Evolutionary conservation across 2,113 vertebrate species (phyloP), one percentile per base, ranked within the genome.

Genomic region (Catharus fuscescens): DNA sequence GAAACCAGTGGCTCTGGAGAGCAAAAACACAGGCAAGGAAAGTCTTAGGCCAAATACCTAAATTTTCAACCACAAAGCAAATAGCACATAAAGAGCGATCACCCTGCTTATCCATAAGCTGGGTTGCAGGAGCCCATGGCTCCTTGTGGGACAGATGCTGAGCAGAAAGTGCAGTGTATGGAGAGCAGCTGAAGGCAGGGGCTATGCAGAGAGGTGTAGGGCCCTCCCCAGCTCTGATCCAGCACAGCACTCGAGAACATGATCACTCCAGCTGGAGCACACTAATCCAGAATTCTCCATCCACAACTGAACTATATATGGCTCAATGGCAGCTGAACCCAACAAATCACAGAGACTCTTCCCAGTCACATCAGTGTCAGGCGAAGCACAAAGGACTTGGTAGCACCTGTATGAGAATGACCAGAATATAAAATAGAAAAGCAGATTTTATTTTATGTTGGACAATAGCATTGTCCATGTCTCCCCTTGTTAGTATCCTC

Each of bases 381-480:
- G 15, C 0, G 0, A 69, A 70, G 65, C 34, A 32, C 14, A 12
- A 12, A 19, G 19, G 28, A 57, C 6, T 21, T 47, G 34, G 34
- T 15, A 80, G 38, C n/a, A 50, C 50, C 31, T 80, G 31, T 20
- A 11, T 60, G 18, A 92, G 10, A 94, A 72, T 13, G 38, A 83
- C 60, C 40, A 81, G 19, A 38, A 32, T 78, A 29, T 78, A 54
- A 74, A 93, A 81, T 6, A 80, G 50, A 67, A 48, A 80, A 44
- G 23, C 12, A 38, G 60, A 20, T 66, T 84, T 91, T 53, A 40
- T 80, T 70, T 77, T 47, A 23, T 16, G 8, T 8, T 47, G 20
- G 32, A 61, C 15, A 48, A 25, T 21, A 69, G 21, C 47, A 69
- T 5, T 90, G 32, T 45, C 62, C 60, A 31, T 65, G 62, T 17